Conservation (phyloP, 2,113 vertebrate species). For the Haemorhous mexicanus region DNA sequence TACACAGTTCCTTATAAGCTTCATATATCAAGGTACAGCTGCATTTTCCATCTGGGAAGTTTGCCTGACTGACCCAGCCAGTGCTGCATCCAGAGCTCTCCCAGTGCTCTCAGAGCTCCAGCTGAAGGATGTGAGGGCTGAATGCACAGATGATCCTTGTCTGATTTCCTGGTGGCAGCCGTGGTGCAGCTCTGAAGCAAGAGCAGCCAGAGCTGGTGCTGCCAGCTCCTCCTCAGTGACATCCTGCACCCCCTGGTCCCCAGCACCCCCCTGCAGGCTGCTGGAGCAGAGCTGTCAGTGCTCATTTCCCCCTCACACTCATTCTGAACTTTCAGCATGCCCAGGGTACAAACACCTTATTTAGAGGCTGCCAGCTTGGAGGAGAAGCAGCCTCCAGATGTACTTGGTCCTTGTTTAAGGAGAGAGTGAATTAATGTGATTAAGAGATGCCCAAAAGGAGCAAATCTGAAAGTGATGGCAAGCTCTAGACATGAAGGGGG, state of each 20-base stretch:
- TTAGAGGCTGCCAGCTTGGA: not conserved
- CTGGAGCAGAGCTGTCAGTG: not conserved
- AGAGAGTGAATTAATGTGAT: not conserved
- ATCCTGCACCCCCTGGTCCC: fast-evolving
- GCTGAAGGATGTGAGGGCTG: not conserved
- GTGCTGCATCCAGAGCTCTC: not conserved
- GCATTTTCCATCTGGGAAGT: not conserved
- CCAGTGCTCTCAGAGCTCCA: not conserved
- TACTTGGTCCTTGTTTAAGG: not conserved
- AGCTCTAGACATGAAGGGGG: not conserved
- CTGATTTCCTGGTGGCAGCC: not conserved
- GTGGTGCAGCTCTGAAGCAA: not conserved
- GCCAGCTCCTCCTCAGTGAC: not conserved
- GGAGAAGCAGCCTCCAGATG: not conserved
- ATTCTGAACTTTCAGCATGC: not conserved
- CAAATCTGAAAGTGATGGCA: not conserved
- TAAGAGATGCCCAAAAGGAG: not conserved
- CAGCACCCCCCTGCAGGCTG: not conserved
- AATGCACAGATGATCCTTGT: not conserved
- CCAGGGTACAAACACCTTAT: not conserved
- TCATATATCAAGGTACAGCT: not conserved
- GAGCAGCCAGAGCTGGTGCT: not conserved
- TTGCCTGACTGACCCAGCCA: not conserved
- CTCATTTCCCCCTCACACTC: not conserved
- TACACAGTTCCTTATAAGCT: not conserved